A percentile compares a stretch with the other conserved stretches of the same genome.
Evolutionary conservation across 2,113 vertebrate species (phyloP).

Genomic region (Vulpes ferrilata): DNA sequence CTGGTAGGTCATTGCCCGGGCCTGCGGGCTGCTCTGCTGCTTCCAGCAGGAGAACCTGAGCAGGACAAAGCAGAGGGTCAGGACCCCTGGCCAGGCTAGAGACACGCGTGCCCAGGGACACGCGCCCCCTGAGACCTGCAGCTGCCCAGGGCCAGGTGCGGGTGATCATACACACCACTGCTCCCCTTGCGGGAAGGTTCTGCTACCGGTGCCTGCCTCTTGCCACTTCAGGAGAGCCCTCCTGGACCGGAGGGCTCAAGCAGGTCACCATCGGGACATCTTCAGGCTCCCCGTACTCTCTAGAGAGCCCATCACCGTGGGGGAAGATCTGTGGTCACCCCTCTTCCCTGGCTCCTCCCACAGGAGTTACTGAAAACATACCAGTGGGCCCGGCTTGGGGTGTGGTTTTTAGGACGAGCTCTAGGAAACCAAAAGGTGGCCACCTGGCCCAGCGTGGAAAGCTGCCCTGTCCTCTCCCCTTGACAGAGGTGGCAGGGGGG

Average conservation of each 20-base stretch:
- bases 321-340: not conserved
- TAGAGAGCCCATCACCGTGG: rapidly evolving
- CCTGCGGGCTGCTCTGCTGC: slow-evolving; percentile 73
- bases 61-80: not conserved
- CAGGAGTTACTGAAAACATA: not conserved
- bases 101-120: rapidly evolving
- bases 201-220: not conserved
- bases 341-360: not conserved
- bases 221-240: not conserved
- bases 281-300: not conserved
- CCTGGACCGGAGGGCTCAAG: not conserved
- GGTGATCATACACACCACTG: rapidly evolving
- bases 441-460: no score
- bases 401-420: not conserved
- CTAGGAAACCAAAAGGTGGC: not conserved
- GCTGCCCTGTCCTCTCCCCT: not conserved
- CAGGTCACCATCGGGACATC: not conserved
- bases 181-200: not conserved
- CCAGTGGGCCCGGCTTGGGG: no score
- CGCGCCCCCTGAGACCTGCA: not conserved
- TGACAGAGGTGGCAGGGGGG: not conserved
- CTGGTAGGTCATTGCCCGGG: slow-evolving; percentile 86
- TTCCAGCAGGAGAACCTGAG: slow-evolving; percentile 91
- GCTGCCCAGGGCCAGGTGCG: rapidly evolving
- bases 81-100: not conserved